Evolutionary conservation across 2,888 invertebrate species (phyloP).

Genomic region (Druceiella hillmani): DNA sequence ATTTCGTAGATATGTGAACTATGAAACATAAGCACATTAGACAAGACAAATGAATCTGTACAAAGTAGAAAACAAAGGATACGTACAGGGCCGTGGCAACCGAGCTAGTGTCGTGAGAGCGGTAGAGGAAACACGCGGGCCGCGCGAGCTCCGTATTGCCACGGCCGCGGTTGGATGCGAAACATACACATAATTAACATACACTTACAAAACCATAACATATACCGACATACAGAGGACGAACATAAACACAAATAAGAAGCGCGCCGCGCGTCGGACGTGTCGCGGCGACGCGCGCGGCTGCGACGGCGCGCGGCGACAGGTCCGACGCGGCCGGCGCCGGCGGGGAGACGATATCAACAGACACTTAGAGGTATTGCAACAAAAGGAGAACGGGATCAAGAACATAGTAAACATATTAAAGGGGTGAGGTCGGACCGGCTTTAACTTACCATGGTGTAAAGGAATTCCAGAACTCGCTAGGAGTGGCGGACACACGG

Average conservation of each 20-base stretch:
- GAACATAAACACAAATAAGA: too few species aligned
- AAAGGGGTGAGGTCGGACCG: slow-evolving; percentile 56
- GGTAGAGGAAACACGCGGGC: neutral
- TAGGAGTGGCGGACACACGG: slow-evolving; percentile 71
- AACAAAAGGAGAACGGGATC: slow-evolving; percentile 50
- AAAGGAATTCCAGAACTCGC: slow-evolving; percentile 98
- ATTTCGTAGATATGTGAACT: slow-evolving; percentile 36
- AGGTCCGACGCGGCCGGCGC: slow-evolving; percentile 41
- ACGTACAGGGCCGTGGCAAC: slow-evolving; percentile 46
- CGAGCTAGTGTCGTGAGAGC: slow-evolving; percentile 17
- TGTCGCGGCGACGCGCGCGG: slow-evolving; percentile 39
- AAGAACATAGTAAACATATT: slow-evolving; percentile 49
- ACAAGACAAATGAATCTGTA: slow-evolving; percentile 53
- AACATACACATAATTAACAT: slow-evolving; percentile 55
- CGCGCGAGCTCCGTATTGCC: too few species aligned
- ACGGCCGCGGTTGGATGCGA: too few species aligned
- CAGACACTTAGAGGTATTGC: slow-evolving; percentile 49
- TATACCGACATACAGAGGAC: slow-evolving; percentile 37
- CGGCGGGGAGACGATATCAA: slow-evolving; percentile 48
- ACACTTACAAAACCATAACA: slow-evolving; percentile 48
- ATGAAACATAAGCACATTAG: slow-evolving; percentile 50
- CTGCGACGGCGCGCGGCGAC: slow-evolving; percentile 43
- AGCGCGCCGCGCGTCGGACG: slow-evolving; percentile 45
- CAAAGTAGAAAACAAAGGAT: too few species aligned
- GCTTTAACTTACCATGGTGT: slow-evolving; percentile 94